phyloP scores from a whole-genome alignment of 2,797 vertebrate species.

The Pampus argenteus region DNA sequence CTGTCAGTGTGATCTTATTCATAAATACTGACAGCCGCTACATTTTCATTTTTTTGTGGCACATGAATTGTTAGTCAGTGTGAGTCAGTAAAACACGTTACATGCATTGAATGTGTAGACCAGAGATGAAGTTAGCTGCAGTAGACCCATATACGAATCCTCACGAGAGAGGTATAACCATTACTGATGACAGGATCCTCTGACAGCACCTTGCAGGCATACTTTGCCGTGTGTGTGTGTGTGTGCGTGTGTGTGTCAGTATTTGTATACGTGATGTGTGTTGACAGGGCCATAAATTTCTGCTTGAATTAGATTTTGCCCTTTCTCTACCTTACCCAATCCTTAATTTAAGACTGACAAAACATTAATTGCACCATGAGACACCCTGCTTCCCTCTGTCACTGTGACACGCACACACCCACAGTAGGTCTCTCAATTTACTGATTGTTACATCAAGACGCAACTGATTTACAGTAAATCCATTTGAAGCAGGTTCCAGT shows the following conservation, averaged over 20 bases:
- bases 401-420: slow-evolving; percentile 8
- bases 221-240: slow-evolving; percentile 34
- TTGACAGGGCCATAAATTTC: slow-evolving; percentile 72
- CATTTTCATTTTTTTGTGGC: not conserved
- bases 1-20: slow-evolving; percentile 6
- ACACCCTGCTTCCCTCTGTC: slow-evolving; percentile 27
- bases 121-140: slow-evolving; percentile 35
- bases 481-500: slow-evolving; percentile 51
- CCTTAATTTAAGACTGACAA: slow-evolving; percentile 41
- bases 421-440: slow-evolving; percentile 40
- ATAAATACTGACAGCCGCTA: not conserved
- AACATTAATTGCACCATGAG: slow-evolving; percentile 28
- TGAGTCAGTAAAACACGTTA: slow-evolving; percentile 23
- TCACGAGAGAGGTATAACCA: slow-evolving; percentile 20
- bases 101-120: not conserved
- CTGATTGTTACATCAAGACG: slow-evolving; percentile 26
- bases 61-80: not conserved
- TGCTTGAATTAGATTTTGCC: slow-evolving; percentile 70
- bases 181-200: slow-evolving; percentile 40
- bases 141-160: slow-evolving; percentile 38
- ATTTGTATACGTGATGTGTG: slow-evolving; percentile 39
- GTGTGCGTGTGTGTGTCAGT: slow-evolving; percentile 25
- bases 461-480: slow-evolving; percentile 61
- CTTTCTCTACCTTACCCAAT: slow-evolving; percentile 42
- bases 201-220: slow-evolving; percentile 52